Percentiles rank a stretch among this genome's conserved stretches.
Conservation (phyloP, 2,797 vertebrate genomes). For the Acanthurus lineatus region DNA sequence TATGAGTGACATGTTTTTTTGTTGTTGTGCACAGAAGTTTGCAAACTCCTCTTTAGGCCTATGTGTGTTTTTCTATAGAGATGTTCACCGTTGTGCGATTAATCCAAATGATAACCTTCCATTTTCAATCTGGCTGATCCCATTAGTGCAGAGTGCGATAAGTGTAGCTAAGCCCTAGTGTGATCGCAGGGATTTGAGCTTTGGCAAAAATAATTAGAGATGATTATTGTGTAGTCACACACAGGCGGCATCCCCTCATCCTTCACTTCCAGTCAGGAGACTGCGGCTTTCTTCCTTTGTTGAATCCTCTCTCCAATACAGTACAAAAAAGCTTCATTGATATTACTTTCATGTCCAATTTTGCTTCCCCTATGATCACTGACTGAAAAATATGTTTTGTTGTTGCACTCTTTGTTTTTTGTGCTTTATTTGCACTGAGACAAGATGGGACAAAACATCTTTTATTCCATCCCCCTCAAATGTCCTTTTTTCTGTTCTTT, state of each 20-base stretch:
- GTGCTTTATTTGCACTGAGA: constrained; percentile 25
- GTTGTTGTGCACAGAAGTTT: neutral
- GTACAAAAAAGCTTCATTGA: constrained; percentile 46
- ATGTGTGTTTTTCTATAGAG: neutral
- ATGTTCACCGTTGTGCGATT: constrained; percentile 30
- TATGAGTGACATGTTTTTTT: neutral
- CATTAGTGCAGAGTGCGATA: constrained; percentile 63
- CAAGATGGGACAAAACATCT: constrained; percentile 20
- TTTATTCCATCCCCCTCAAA: constrained; percentile 15
- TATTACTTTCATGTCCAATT: constrained; percentile 52
- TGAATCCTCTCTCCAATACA: constrained; percentile 43
- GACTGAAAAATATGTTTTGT: constrained; percentile 25
- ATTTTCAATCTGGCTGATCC: constrained; percentile 64
- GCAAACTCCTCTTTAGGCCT: constrained; percentile 9
- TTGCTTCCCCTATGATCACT: constrained; percentile 33
- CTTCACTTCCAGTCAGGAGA: constrained; percentile 54
- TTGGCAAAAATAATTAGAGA: constrained; percentile 68
- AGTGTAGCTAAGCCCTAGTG: constrained; percentile 58
- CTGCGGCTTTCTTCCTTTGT: constrained; percentile 39
- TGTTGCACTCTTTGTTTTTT: constrained; percentile 43
- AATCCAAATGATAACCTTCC: constrained; percentile 53
- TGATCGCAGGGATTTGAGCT: constrained; percentile 64
- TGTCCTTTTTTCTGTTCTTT: neutral
- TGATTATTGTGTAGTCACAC: constrained; percentile 62
- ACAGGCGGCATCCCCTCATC: constrained; percentile 52